Evolutionary conservation across 2,888 invertebrate species (phyloP), one percentile per base, ranked within the genome.

Genomic region (Peribatodes rhomboidaria): DNA sequence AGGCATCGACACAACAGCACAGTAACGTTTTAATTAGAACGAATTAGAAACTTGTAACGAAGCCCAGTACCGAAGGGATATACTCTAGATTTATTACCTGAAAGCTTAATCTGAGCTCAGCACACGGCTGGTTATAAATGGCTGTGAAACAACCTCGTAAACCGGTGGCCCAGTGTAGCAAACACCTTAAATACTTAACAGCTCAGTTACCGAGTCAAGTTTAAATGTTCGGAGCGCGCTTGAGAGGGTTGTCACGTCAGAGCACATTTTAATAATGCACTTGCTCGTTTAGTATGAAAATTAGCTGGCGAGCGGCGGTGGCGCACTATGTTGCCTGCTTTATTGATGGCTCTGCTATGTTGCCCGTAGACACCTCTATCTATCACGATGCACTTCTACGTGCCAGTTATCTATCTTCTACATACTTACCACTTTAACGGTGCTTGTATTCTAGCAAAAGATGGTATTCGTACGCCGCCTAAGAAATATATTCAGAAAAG

Each of bases 231-330:
- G 77, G 73, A 73, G 82, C 81, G 85, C 84, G 84, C 79, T 81
- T 75, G 77, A 75, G 80, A 84, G 85, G 87, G 87, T 81, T 88
- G 90, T 88, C 90, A 86, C 88, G 83, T 84, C 78, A 83, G 80
- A 82, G 81, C 80, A 86, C 83, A 86, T 90, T 92, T 93, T 91
- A 92, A 92, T 92, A 92, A 92, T 92, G 89, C 88, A 93, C 81
- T 78, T 79, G 83, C 85, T 92, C 90, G 92, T 93, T 92, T 88
- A 88, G 87, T 92, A 92, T 93, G 90, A 92, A 92, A 92, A 93
- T 93, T 92, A 92, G 90, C 85, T 85, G 81, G 84, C 79, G 81
- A 79, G 81, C 74, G 83, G 73, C 75, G 79, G 74, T 82, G 81
- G 65, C 71, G 74, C 76, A 77, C 79, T 78, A 73, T 79, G 77